Conservation (phyloP, 2,888 invertebrate species). For the Zaprionus obscuricornis region DNA sequence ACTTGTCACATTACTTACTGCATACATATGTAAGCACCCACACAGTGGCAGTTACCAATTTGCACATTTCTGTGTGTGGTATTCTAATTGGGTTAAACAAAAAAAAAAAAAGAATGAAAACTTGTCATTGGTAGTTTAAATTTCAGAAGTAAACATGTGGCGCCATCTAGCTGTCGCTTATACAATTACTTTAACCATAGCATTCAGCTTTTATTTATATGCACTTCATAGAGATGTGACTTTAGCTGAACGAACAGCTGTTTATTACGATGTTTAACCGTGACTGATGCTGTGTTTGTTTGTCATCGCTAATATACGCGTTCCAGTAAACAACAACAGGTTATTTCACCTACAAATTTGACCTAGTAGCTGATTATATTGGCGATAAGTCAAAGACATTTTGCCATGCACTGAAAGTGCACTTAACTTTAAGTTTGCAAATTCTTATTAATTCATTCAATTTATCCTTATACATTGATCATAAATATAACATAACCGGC, state of each 20-base stretch:
- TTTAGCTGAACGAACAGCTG: background rate
- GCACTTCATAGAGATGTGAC: too few relatives aligned
- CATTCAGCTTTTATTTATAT: constrained; percentile 6
- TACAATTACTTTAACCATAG: background rate
- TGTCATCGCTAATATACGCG: constrained; percentile 22
- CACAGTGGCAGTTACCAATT: constrained; percentile 37
- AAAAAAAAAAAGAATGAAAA: constrained; percentile 35
- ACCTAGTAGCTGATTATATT: constrained; percentile 37
- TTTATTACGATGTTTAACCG: too few relatives aligned
- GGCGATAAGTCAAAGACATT: constrained; percentile 33
- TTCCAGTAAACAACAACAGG: constrained; percentile 46
- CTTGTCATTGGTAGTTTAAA: constrained; percentile 12
- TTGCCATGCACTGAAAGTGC: constrained; percentile 4
- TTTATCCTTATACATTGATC: too few relatives aligned
- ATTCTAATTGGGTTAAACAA: constrained; percentile 46
- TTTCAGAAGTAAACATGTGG: constrained; percentile 8
- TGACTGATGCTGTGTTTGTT: background rate
- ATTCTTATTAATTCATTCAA: too few relatives aligned
- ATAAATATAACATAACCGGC: too few relatives aligned
- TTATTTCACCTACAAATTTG: constrained; percentile 52
- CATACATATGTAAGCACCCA: constrained; percentile 64
- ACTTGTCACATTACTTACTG: constrained; percentile 13
- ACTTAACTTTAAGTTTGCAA: too few relatives aligned
- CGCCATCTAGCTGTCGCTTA: constrained; percentile 32
- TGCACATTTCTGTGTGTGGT: constrained; percentile 28